Evolutionary conservation across 2,888 invertebrate genomes (phyloP).

Genomic region (Pseudeuparius sepicola): DNA sequence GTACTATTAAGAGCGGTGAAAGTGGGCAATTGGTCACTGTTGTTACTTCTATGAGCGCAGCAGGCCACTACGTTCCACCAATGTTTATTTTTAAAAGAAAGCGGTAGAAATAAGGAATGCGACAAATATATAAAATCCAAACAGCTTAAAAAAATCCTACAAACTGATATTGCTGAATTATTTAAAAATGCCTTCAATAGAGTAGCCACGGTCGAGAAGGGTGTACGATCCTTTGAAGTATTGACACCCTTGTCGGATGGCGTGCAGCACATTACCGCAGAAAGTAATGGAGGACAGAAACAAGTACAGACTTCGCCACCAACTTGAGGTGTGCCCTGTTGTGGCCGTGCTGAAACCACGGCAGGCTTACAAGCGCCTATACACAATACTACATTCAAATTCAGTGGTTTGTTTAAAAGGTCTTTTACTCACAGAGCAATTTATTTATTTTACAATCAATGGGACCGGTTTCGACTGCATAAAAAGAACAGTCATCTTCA

Average conservation of each 20-base stretch:
- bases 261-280: slow-evolving; percentile 1
- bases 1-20: slow-evolving; percentile 17
- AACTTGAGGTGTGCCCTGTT: too few relatives aligned
- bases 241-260: slow-evolving; percentile 2
- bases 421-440: too few relatives aligned
- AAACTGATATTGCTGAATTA: slow-evolving; percentile 3
- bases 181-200: slow-evolving; percentile 2
- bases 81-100: slow-evolving; percentile 19
- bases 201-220: slow-evolving; percentile 2
- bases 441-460: too few relatives aligned
- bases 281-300: too few relatives aligned
- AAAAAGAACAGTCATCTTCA: too few relatives aligned
- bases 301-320: too few relatives aligned
- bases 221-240: slow-evolving; percentile 2
- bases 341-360: too few relatives aligned
- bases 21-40: slow-evolving; percentile 16
- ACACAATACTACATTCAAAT: too few relatives aligned
- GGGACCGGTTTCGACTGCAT: too few relatives aligned
- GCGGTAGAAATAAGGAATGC: slow-evolving; percentile 3
- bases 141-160: slow-evolving; percentile 2
- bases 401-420: too few relatives aligned
- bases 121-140: slow-evolving; percentile 1
- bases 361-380: too few relatives aligned
- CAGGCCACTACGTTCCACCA: slow-evolving; percentile 14
- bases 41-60: slow-evolving; percentile 14